A percentile compares a stretch with the other conserved stretches of the same genome.
phyloP scores from a whole-genome alignment of 2,888 invertebrate genomes.

The Synergus itoensis region DNA sequence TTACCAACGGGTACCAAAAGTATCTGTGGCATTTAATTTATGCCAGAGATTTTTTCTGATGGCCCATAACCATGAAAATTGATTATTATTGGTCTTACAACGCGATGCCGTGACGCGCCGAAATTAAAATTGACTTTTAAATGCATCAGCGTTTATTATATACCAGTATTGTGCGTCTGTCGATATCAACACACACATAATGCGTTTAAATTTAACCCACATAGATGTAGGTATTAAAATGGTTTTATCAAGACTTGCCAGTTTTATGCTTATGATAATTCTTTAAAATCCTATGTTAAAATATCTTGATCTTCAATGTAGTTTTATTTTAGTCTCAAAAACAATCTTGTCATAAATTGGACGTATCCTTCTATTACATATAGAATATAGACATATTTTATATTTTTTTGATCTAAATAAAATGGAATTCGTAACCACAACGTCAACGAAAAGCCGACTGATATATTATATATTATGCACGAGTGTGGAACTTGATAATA shows the following conservation, averaged over 20 bases:
- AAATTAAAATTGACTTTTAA: slow-evolving; percentile 54
- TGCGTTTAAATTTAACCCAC: no score
- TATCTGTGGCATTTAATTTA: slow-evolving; percentile 31
- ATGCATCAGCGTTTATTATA: neutral
- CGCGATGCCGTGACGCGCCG: slow-evolving; percentile 17
- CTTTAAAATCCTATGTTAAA: no score
- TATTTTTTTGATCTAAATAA: neutral
- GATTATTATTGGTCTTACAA: slow-evolving; percentile 60
- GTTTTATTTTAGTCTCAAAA: no score
- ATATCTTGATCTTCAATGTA: no score
- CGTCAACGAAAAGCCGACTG: slow-evolving; percentile 15
- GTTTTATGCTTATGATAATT: no score
- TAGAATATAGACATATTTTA: no score
- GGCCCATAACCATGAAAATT: slow-evolving; percentile 62
- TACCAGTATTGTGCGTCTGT: neutral
- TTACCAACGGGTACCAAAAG: slow-evolving; percentile 48
- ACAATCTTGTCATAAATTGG: no score
- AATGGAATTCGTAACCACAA: slow-evolving; percentile 32
- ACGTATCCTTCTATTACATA: no score
- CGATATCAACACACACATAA: neutral
- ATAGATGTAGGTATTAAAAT: no score
- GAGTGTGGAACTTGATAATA: slow-evolving; percentile 33
- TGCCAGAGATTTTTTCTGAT: slow-evolving; percentile 42
- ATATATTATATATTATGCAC: slow-evolving; percentile 31
- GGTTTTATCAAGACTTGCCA: no score